Evolutionary conservation across 2,888 invertebrate species (phyloP).

Genomic region (Plagiodera versicolora): DNA sequence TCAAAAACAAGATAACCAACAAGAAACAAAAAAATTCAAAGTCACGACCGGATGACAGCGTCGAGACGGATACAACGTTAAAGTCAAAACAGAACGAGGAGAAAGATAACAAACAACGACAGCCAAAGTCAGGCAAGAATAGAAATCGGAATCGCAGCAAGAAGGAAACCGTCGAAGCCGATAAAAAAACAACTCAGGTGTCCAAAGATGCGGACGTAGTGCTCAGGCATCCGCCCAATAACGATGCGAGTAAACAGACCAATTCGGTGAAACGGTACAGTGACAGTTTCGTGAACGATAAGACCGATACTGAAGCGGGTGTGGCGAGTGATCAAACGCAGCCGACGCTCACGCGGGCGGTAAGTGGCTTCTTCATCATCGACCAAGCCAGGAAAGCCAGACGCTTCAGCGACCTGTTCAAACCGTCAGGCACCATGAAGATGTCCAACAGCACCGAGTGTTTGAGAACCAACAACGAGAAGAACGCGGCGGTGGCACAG

Average conservation of each 20-base stretch:
- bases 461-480: conserved; percentile 39
- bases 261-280: conserved; percentile 48
- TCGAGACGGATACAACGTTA: conserved; percentile 25
- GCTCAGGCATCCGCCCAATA: conserved; percentile 36
- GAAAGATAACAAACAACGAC: conserved; percentile 25
- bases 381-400: conserved; percentile 42
- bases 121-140: conserved; percentile 36
- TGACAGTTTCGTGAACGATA: conserved; percentile 49
- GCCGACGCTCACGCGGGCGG: conserved; percentile 39
- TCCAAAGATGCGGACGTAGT: conserved; percentile 34
- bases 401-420: conserved; percentile 52
- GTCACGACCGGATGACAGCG: conserved; percentile 33
- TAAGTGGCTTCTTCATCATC: conserved; percentile 46
- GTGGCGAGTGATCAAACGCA: conserved; percentile 31
- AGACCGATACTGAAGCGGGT: conserved; percentile 29
- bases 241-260: conserved; percentile 24
- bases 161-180: conserved; percentile 20
- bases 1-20: conserved; percentile 53
- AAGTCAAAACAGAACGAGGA: conserved; percentile 31
- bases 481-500: conserved; percentile 35
- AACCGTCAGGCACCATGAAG: conserved; percentile 31
- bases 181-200: conserved; percentile 5
- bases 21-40: conserved; percentile 52
- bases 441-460: conserved; percentile 45
- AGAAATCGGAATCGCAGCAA: conserved; percentile 36